Conservation (phyloP, 2,797 vertebrate genomes). For the Australoheros facetus region DNA sequence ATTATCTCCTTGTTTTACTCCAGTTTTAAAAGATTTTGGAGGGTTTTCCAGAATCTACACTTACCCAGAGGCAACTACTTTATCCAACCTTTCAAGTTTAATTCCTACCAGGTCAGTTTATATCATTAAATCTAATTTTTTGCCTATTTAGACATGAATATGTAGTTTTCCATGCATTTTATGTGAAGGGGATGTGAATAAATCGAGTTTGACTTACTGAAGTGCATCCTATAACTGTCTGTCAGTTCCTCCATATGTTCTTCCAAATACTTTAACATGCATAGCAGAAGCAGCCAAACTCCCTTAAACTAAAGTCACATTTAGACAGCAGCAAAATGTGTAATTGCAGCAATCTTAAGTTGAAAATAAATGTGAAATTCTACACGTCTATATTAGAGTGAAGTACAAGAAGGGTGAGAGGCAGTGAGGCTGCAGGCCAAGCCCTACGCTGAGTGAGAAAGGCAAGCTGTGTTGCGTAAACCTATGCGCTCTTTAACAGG, state of each 20-base stretch:
- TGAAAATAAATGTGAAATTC: not conserved
- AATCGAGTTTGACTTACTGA: not conserved
- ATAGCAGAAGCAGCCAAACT: not conserved
- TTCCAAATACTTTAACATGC: not conserved
- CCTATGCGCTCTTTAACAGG: constrained; percentile 25
- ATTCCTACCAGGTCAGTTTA: not conserved
- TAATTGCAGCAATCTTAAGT: not conserved
- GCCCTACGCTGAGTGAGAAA: not conserved
- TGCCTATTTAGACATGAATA: not conserved
- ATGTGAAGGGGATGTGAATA: not conserved
- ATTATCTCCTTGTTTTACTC: not conserved
- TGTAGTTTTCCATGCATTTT: not conserved
- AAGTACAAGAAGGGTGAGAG: not conserved
- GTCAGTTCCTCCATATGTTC: not conserved
- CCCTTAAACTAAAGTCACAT: constrained; percentile 4
- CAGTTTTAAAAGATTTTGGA: not conserved
- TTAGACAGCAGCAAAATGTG: not conserved
- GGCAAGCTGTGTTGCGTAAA: constrained; percentile 23
- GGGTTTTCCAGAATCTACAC: not conserved
- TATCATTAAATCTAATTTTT: not conserved
- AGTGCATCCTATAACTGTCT: not conserved
- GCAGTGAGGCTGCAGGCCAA: not conserved
- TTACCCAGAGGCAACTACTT: not conserved
- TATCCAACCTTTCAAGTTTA: not conserved
- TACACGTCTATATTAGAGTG: not conserved